Percentiles rank a stretch among this genome's conserved stretches.
phyloP scores from a whole-genome alignment of 2,113 vertebrate species.

The Sinocyclocheilus anophthalmus region DNA sequence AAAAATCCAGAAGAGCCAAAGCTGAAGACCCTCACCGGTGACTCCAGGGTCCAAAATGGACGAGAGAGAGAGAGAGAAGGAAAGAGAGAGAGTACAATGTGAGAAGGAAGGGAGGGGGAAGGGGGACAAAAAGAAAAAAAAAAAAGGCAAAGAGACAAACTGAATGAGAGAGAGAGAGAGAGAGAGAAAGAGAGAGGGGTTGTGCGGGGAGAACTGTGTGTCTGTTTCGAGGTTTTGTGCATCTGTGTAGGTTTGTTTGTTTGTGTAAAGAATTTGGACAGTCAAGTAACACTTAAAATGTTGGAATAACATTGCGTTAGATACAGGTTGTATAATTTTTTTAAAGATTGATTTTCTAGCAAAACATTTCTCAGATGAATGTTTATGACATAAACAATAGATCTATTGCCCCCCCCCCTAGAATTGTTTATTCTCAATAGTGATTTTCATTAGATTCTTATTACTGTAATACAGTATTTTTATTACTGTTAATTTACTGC shows the following conservation, averaged over 20 bases:
- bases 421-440: background rate
- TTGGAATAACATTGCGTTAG: background rate
- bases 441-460: background rate
- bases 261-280: background rate
- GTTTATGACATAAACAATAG: background rate
- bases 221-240: background rate
- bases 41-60: slow-evolving; percentile 45
- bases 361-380: background rate
- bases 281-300: background rate
- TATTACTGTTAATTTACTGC: background rate
- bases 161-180: background rate
- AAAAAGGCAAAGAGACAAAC: too few species aligned
- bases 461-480: background rate
- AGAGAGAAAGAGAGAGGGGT: background rate
- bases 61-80: slow-evolving; percentile 36
- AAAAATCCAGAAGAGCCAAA: slow-evolving; percentile 32
- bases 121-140: too few species aligned
- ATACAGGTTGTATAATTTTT: background rate
- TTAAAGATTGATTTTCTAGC: background rate
- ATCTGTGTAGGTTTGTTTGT: background rate
- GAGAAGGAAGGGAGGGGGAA: slow-evolving; percentile 47
- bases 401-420: background rate
- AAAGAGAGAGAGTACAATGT: slow-evolving; percentile 38
- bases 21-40: slow-evolving; percentile 44
- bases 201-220: background rate